These are phyloP conservation scores for Hydrotaea cyrtoneurina DNA, from an alignment of 2,888 invertebrate species.

Conservation along the genomic window DNA sequence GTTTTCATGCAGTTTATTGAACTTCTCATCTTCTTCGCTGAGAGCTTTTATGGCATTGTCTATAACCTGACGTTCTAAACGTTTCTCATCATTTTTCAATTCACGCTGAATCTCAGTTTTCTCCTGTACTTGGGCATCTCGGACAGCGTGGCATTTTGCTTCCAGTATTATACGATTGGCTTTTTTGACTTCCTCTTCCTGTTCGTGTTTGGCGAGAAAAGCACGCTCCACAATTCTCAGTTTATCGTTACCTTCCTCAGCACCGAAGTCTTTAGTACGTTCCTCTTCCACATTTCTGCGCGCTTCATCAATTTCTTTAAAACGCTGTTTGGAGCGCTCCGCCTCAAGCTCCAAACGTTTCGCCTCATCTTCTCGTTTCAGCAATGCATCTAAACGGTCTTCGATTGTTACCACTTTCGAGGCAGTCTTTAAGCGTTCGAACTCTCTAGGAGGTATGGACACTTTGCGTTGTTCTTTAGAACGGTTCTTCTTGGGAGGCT, in stretches of 20 bases:
- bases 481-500: constrained; percentile 67
- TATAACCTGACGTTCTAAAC: constrained; percentile 77
- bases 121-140: constrained; percentile 91
- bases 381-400: constrained; percentile 81
- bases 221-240: constrained; percentile 83
- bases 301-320: constrained; percentile 81
- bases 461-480: constrained; percentile 68
- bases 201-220: constrained; percentile 79
- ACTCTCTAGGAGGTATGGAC: constrained; percentile 82
- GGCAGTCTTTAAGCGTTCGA: constrained; percentile 83
- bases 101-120: constrained; percentile 79
- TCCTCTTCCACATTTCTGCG: constrained; percentile 67
- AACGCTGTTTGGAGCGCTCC: constrained; percentile 82
- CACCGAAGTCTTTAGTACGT: constrained; percentile 77
- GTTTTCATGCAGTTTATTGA: constrained; percentile 72
- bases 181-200: constrained; percentile 85
- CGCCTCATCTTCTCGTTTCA: constrained; percentile 80
- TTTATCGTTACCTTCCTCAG: constrained; percentile 80
- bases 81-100: constrained; percentile 76
- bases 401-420: constrained; percentile 82
- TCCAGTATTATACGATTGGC: constrained; percentile 90
- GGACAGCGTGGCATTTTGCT: constrained; percentile 91
- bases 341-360: constrained; percentile 83
- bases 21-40: constrained; percentile 75
- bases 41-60: constrained; percentile 76